phyloP scores from a whole-genome alignment of 2,888 invertebrate genomes.

The Cremastinae sp. region DNA sequence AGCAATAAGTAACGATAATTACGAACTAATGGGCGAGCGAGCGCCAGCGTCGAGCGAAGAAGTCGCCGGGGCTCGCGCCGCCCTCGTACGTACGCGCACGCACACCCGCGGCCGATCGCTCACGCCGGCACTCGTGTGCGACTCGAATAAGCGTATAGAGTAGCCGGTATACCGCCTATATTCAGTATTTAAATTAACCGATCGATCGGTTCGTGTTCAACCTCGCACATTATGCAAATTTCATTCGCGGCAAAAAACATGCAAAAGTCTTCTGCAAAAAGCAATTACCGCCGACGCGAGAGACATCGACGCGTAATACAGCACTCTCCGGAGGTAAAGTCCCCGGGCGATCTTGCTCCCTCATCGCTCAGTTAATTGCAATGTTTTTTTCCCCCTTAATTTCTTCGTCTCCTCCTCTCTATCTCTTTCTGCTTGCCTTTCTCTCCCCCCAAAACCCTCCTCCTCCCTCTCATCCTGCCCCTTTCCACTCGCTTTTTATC shows the following conservation, averaged over 20 bases:
- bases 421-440: no score
- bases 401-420: conserved; percentile 10
- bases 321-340: conserved; percentile 28
- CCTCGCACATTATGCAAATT: conserved; percentile 79
- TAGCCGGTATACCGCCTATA: conserved; percentile 62
- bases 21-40: conserved; percentile 75
- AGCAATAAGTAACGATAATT: conserved; percentile 79
- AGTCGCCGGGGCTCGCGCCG: conserved; percentile 60
- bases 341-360: conserved; percentile 60
- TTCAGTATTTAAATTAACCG: conserved; percentile 80
- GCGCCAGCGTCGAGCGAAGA: conserved; percentile 55
- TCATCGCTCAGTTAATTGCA: conserved; percentile 74
- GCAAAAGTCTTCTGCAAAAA: conserved; percentile 78
- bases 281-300: conserved; percentile 78
- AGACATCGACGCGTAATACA: conserved; percentile 70
- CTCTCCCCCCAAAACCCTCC: no score
- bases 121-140: conserved; percentile 6
- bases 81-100: conserved; percentile 54
- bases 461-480: not conserved
- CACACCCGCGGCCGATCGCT: no score
- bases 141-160: conserved; percentile 33
- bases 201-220: conserved; percentile 77
- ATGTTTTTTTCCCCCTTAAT: conserved; percentile 65
- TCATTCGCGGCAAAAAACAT: conserved; percentile 72
- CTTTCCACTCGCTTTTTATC: no score